Conservation (phyloP, 2,113 vertebrate genomes). For the Pongo pygmaeus region DNA sequence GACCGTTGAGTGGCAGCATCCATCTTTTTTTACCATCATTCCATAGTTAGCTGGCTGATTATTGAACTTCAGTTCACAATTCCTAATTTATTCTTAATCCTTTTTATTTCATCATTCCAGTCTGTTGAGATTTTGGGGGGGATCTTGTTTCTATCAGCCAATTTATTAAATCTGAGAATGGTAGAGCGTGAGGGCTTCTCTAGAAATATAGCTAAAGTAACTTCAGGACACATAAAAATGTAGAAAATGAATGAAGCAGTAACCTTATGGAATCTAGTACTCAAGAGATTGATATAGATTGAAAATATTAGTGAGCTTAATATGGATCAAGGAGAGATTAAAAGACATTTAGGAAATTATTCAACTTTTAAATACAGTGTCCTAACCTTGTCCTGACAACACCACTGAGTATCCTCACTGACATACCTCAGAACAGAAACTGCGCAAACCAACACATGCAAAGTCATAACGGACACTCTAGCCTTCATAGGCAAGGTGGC, state of each 20-base stretch:
- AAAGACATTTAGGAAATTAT: not conserved
- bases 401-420: not conserved
- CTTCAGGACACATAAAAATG: not conserved
- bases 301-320: conserved; percentile 14
- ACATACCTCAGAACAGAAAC: not conserved
- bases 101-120: not conserved
- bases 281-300: not conserved
- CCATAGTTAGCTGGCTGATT: not conserved
- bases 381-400: not conserved
- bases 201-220: conserved; percentile 30
- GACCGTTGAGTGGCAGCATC: not conserved
- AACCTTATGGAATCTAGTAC: not conserved
- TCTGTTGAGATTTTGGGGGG: not conserved
- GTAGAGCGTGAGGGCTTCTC: not conserved
- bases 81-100: conserved; percentile 3
- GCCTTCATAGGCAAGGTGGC: not conserved
- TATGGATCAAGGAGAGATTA: not conserved
- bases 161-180: not conserved
- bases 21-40: not conserved
- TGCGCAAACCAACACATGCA: not conserved
- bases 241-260: conserved; percentile 32
- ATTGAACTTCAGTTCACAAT: not conserved
- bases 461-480: not conserved
- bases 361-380: not conserved
- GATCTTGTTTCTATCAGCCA: not conserved